Evolutionary conservation across 1,140 invertebrate genomes (phyloP).

Genomic region (Sitodiplosis mosellana): DNA sequence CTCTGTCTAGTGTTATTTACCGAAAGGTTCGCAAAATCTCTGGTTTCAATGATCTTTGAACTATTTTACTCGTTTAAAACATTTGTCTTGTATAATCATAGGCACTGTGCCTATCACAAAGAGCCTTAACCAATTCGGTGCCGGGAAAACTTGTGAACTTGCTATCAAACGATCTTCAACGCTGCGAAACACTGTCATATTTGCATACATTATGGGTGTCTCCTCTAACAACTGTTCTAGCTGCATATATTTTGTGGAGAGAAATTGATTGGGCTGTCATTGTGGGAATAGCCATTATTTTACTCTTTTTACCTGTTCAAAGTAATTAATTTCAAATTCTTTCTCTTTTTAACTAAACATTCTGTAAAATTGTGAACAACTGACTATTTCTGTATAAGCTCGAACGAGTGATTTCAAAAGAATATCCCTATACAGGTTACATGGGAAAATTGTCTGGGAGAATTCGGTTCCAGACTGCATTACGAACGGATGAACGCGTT

Average conservation of each 20-base stretch:
- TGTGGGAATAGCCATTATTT: conserved; percentile 44
- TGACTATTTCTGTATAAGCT: too few species aligned
- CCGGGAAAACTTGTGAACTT: conserved; percentile 69
- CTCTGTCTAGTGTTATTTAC: conserved; percentile 40
- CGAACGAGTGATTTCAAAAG: too few species aligned
- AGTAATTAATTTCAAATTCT: not conserved
- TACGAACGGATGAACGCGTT: conserved; percentile 54
- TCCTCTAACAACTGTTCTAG: conserved; percentile 39
- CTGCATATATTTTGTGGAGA: conserved; percentile 40
- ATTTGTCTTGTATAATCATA: conserved; percentile 42
- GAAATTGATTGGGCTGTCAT: conserved; percentile 44
- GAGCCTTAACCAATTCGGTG: conserved; percentile 48
- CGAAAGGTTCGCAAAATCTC: conserved; percentile 29
- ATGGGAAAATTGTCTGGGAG: conserved; percentile 45
- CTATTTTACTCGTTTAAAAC: too few species aligned
- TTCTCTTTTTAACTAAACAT: too few species aligned
- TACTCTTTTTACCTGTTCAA: conserved; percentile 56
- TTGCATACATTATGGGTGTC: conserved; percentile 44
- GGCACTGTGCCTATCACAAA: conserved; percentile 35
- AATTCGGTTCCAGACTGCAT: conserved; percentile 39
- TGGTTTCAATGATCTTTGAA: conserved; percentile 37
- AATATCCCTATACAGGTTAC: too few species aligned
- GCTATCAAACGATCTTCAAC: conserved; percentile 57
- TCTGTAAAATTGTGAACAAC: conserved; percentile 13
- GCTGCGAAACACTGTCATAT: conserved; percentile 39